These are phyloP conservation scores for Amphilophus citrinellus DNA, from an alignment of 2,113 vertebrate species.

Conservation along the genomic window DNA sequence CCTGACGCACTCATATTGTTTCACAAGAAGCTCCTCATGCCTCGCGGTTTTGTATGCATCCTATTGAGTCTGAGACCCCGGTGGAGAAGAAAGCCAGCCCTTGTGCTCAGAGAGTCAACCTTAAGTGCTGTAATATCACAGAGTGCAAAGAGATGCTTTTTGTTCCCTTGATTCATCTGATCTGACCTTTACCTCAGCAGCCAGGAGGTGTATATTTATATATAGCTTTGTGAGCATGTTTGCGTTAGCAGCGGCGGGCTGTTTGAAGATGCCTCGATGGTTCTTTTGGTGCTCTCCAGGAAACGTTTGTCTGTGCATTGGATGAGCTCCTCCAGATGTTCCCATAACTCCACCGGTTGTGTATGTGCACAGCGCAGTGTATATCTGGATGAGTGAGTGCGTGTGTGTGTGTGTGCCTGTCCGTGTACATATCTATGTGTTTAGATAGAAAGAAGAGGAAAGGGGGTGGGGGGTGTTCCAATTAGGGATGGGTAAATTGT, in stretches of 20 bases:
- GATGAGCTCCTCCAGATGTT: slow-evolving; percentile 82
- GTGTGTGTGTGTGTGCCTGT: neutral
- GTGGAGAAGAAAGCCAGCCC: slow-evolving; percentile 61
- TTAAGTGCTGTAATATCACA: slow-evolving; percentile 62
- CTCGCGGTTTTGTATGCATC: slow-evolving; percentile 43
- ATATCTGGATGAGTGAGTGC: slow-evolving; percentile 23
- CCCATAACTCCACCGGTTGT: slow-evolving; percentile 56
- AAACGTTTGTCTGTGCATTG: slow-evolving; percentile 77
- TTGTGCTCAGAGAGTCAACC: slow-evolving; percentile 68
- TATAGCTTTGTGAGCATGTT: slow-evolving; percentile 43
- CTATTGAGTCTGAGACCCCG: slow-evolving; percentile 45
- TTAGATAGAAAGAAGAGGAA: slow-evolving; percentile 63
- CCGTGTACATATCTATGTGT: slow-evolving; percentile 51
- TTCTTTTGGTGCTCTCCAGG: slow-evolving; percentile 76
- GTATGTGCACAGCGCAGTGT: slow-evolving; percentile 30
- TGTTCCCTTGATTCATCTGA: slow-evolving; percentile 67
- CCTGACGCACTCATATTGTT: slow-evolving; percentile 61
- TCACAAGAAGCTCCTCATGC: slow-evolving; percentile 52
- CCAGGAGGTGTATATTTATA: slow-evolving; percentile 40
- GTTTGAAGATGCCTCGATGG: slow-evolving; percentile 75
- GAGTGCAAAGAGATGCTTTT: slow-evolving; percentile 66
- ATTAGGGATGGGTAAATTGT: slow-evolving; percentile 82
- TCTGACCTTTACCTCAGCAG: slow-evolving; percentile 60
- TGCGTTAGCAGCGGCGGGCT: slow-evolving; percentile 56
- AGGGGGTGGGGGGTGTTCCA: slow-evolving; percentile 65